These are phyloP conservation scores for Agrypnia vestita DNA, from an alignment of 1,140 invertebrate species.

Conservation along the genomic window DNA sequence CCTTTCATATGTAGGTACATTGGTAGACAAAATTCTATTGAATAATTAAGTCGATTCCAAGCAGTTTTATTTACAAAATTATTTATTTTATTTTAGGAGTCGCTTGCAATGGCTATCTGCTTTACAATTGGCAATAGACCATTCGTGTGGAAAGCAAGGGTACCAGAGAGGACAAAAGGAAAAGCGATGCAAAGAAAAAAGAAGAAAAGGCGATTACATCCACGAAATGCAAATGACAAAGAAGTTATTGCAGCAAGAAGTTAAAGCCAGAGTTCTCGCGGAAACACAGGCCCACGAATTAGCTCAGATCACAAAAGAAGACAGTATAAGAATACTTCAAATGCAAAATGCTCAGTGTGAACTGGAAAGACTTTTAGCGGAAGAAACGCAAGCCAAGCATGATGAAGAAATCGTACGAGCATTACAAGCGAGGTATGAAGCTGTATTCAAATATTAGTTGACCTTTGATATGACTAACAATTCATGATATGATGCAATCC, in stretches of 20 bases:
- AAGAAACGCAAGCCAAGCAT: constrained; percentile 86
- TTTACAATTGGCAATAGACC: constrained; percentile 79
- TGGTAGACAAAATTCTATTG: no score
- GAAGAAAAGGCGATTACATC: constrained; percentile 74
- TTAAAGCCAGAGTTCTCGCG: constrained; percentile 79
- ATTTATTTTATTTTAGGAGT: constrained; percentile 65
- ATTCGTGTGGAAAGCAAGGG: constrained; percentile 77
- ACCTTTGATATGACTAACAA: no score
- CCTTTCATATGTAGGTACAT: no score
- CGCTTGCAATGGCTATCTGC: constrained; percentile 83
- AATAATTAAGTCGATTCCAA: no score
- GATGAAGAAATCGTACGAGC: constrained; percentile 88
- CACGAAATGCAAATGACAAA: constrained; percentile 70
- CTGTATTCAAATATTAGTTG: no score
- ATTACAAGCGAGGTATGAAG: constrained; percentile 77
- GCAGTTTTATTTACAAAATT: no score
- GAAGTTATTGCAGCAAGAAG: constrained; percentile 77
- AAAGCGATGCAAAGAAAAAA: constrained; percentile 75
- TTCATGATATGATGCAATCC: no score
- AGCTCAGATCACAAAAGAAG: constrained; percentile 79
- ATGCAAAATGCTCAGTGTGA: constrained; percentile 79
- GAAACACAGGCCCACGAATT: constrained; percentile 78
- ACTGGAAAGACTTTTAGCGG: constrained; percentile 81
- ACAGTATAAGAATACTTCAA: constrained; percentile 81
- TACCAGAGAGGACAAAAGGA: constrained; percentile 79